Conservation (phyloP, 1,140 invertebrate species). For the Sweltsa coloradensis region DNA sequence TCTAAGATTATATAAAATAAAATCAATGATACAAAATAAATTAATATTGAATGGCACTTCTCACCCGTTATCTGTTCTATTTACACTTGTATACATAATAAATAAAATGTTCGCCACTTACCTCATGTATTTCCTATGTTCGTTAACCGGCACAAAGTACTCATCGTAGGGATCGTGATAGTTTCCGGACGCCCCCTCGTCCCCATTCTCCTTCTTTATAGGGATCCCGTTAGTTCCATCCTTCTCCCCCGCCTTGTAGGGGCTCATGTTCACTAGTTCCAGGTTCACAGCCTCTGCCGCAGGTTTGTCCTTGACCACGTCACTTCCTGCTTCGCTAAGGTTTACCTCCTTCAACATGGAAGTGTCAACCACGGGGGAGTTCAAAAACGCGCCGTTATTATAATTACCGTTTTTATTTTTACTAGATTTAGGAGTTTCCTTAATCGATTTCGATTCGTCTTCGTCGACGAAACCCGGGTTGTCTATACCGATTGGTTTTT, state of each 20-base stretch:
- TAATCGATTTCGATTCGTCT: background rate
- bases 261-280: constrained; percentile 64
- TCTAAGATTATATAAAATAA: no score
- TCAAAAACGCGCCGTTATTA: background rate
- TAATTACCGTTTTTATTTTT: background rate
- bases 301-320: constrained; percentile 29
- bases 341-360: background rate
- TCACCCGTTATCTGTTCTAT: no score
- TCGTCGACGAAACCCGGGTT: constrained; percentile 8
- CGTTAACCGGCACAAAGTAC: constrained; percentile 73
- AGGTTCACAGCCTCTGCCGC: constrained; percentile 62
- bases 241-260: constrained; percentile 33
- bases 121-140: constrained; percentile 74
- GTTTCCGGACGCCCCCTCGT: constrained; percentile 48
- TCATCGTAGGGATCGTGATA: constrained; percentile 59
- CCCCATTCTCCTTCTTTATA: constrained; percentile 47
- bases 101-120: no score
- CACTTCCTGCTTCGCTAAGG: background rate
- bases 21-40: no score
- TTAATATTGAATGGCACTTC: no score
- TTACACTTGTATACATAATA: no score
- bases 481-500: constrained; percentile 1
- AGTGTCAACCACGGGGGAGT: background rate
- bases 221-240: constrained; percentile 26
- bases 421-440: background rate